Evolutionary conservation across 2,797 vertebrate genomes (phyloP).

Genomic region (Trichosurus vulpecula): DNA sequence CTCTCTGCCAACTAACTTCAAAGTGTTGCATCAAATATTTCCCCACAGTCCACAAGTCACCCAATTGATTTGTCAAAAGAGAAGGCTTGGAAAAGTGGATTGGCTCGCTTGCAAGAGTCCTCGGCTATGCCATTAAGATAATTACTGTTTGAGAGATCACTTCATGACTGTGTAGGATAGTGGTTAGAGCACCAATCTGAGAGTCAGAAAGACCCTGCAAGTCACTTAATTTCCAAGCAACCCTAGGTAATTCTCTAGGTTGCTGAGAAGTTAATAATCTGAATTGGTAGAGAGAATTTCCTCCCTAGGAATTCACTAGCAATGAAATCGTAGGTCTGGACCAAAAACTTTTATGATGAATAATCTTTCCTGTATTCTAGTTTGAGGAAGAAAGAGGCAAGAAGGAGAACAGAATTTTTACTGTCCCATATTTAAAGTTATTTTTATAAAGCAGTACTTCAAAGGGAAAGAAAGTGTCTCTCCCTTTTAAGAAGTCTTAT

Average conservation of each 20-base stretch:
- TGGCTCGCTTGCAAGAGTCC: neutral
- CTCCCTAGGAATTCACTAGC: neutral
- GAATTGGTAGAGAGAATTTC: neutral
- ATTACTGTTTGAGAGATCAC: slow-evolving; percentile 47
- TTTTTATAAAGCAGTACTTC: slow-evolving; percentile 72
- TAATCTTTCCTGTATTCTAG: slow-evolving; percentile 56
- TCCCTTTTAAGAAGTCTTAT: slow-evolving; percentile 54
- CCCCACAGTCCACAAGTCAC: neutral
- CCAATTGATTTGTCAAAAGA: slow-evolving; percentile 12
- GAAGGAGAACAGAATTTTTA: slow-evolving; percentile 74
- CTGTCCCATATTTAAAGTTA: slow-evolving; percentile 62
- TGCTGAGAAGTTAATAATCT: neutral
- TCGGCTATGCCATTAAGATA: neutral
- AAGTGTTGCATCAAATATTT: neutral
- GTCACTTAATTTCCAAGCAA: neutral
- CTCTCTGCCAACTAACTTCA: slow-evolving; percentile 6
- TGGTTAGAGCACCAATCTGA: neutral
- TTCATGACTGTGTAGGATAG: neutral
- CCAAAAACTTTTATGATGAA: slow-evolving; percentile 51
- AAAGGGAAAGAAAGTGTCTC: slow-evolving; percentile 63
- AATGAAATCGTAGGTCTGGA: neutral
- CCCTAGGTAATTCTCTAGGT: neutral
- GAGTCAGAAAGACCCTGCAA: neutral
- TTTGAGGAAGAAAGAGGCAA: slow-evolving; percentile 59
- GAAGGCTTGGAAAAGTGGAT: neutral